Percentiles rank a stretch among this genome's conserved stretches.
These are phyloP conservation scores for Plusia festucae DNA, from an alignment of 2,888 invertebrate species.

Conservation along the genomic window DNA sequence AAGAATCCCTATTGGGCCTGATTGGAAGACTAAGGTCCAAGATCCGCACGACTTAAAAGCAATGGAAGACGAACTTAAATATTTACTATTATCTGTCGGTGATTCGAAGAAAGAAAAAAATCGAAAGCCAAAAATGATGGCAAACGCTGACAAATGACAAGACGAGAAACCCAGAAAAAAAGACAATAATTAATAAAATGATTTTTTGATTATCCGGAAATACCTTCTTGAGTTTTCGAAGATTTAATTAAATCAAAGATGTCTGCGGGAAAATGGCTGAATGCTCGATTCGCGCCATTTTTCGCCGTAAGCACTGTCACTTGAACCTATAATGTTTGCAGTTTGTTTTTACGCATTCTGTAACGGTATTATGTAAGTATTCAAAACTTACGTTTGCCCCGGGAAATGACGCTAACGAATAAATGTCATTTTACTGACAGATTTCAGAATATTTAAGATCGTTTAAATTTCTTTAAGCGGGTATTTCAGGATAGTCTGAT, in stretches of 20 bases:
- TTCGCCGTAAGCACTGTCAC: too few relatives aligned
- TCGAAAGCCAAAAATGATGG: not conserved
- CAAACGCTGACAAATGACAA: not conserved
- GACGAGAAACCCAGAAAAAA: not conserved
- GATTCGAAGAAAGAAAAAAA: not conserved
- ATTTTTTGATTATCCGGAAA: not conserved
- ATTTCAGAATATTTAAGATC: too few relatives aligned
- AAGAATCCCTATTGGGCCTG: slow-evolving; percentile 11
- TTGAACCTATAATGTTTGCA: too few relatives aligned
- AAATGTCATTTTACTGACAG: too few relatives aligned
- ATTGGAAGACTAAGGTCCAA: not conserved
- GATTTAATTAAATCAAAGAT: not conserved
- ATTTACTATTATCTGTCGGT: slow-evolving; percentile 32
- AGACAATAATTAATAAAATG: not conserved
- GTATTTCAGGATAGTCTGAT: too few relatives aligned
- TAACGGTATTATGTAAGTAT: too few relatives aligned
- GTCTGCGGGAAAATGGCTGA: not conserved
- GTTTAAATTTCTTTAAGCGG: too few relatives aligned
- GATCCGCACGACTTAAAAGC: not conserved
- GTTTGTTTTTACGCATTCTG: too few relatives aligned
- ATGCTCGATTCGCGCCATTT: not conserved
- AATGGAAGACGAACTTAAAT: slow-evolving; percentile 19
- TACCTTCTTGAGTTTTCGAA: not conserved
- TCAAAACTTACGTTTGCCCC: too few relatives aligned
- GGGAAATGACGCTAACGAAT: too few relatives aligned